These are phyloP conservation scores for Porites lutea DNA, from an alignment of 64 coral and sea anemone genomes.

Conservation along the genomic window DNA sequence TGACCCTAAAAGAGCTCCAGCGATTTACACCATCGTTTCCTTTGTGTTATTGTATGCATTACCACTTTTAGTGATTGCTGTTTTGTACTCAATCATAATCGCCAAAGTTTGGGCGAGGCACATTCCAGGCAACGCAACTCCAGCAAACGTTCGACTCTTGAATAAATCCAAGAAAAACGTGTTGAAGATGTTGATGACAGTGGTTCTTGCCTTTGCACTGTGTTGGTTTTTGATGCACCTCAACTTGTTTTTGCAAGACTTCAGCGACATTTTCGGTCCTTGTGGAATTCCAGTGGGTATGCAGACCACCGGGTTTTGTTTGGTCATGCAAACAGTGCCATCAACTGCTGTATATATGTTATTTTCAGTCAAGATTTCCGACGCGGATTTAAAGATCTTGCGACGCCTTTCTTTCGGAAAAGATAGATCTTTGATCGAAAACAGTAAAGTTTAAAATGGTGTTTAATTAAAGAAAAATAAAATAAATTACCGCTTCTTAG, in stretches of 20 bases:
- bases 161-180: constrained; percentile 60
- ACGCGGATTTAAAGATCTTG: constrained; percentile 41
- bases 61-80: constrained; percentile 32
- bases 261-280: background rate
- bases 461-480: too few relatives aligned
- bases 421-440: background rate
- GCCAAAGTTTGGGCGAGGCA: constrained; percentile 56
- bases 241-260: constrained; percentile 4
- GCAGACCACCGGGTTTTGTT: constrained; percentile 18
- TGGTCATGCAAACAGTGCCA: constrained; percentile 47
- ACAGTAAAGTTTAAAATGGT: too few relatives aligned
- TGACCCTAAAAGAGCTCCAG: constrained; percentile 18
- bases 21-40: constrained; percentile 43
- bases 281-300: constrained; percentile 21
- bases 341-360: constrained; percentile 72
- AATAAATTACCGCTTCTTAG: too few relatives aligned
- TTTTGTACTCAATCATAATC: constrained; percentile 60
- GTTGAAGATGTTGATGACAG: constrained; percentile 62
- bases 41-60: constrained; percentile 53
- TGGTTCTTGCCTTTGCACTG: constrained; percentile 51
- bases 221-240: constrained; percentile 56
- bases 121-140: constrained; percentile 55
- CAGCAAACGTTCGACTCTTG: background rate
- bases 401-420: background rate
- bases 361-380: constrained; percentile 72